These are phyloP conservation scores for Pheosia gnoma DNA, from an alignment of 2,888 invertebrate genomes.

Conservation along the genomic window DNA sequence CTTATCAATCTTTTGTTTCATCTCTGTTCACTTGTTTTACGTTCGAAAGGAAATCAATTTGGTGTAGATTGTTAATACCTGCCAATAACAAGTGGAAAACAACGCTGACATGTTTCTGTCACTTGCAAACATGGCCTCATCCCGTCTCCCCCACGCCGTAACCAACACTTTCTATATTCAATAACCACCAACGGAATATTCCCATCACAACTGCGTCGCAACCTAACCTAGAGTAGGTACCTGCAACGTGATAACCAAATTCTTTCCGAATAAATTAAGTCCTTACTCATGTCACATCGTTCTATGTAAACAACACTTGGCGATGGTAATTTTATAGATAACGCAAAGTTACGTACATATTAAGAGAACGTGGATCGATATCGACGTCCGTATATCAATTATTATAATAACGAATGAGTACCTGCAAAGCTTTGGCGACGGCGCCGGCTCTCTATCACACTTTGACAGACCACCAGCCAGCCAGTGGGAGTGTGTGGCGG, in stretches of 20 bases:
- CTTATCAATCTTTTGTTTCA: too few species aligned
- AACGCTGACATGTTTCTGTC: not conserved
- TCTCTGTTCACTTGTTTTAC: too few species aligned
- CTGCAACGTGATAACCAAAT: conserved; percentile 19
- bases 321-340: conserved; percentile 65
- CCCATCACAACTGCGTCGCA: conserved; percentile 1
- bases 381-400: conserved; percentile 53
- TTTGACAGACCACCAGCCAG: too few species aligned
- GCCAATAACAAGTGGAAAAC: too few species aligned
- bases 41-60: too few species aligned
- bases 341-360: conserved; percentile 71
- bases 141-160: not conserved
- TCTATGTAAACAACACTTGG: conserved; percentile 51
- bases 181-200: conserved; percentile 6
- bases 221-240: not conserved
- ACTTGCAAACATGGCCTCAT: not conserved
- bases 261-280: conserved; percentile 23
- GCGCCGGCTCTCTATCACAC: too few species aligned
- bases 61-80: too few species aligned
- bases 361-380: conserved; percentile 43
- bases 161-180: not conserved
- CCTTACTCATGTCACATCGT: conserved; percentile 27
- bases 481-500: too few species aligned
- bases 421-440: too few species aligned
- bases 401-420: conserved; percentile 44